A percentile compares a stretch with the other conserved stretches of the same genome.
These are phyloP conservation scores for Xiphias gladius DNA, from an alignment of 2,113 vertebrate species.

Conservation along the genomic window DNA sequence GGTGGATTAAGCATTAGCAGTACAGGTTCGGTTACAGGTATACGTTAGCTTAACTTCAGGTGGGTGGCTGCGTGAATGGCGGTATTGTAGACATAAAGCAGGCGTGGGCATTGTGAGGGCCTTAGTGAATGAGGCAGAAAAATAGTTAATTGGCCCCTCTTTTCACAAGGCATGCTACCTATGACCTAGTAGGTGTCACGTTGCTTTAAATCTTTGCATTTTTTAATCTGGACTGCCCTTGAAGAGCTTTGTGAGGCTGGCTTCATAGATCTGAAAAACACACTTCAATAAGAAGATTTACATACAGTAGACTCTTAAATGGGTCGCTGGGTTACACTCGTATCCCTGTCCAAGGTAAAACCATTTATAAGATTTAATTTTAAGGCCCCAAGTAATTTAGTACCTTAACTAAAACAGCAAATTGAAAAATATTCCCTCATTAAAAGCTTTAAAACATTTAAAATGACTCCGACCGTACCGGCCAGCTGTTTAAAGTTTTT, in stretches of 20 bases:
- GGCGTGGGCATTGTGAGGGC: slow-evolving; percentile 11
- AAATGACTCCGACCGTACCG: not conserved
- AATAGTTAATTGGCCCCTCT: slow-evolving; percentile 35
- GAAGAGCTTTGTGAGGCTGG: slow-evolving; percentile 46
- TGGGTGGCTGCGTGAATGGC: slow-evolving; percentile 43
- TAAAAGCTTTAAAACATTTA: not conserved
- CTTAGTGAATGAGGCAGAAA: slow-evolving; percentile 36
- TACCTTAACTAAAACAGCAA: not conserved
- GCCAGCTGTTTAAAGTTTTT: not conserved
- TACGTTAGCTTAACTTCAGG: slow-evolving; percentile 22
- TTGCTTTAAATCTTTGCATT: slow-evolving; percentile 64
- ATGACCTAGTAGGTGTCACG: slow-evolving; percentile 62
- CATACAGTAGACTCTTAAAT: slow-evolving; percentile 10
- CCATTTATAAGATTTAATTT: not conserved
- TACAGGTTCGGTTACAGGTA: slow-evolving; percentile 52
- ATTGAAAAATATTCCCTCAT: not conserved
- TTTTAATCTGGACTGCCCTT: slow-evolving; percentile 47
- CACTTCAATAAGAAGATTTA: slow-evolving; percentile 38
- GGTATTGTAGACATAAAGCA: slow-evolving; percentile 52
- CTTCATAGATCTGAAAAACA: slow-evolving; percentile 18
- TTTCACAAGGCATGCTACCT: slow-evolving; percentile 43
- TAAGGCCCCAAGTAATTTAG: not conserved
- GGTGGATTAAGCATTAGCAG: slow-evolving; percentile 43
- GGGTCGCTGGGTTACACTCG: slow-evolving; percentile 36
- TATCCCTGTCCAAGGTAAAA: not conserved